Percentiles rank a stretch among this genome's conserved stretches.
These are phyloP conservation scores for Sphaerolaimus hirsutus DNA, from an alignment of 2,888 invertebrate genomes.

Conservation along the genomic window DNA sequence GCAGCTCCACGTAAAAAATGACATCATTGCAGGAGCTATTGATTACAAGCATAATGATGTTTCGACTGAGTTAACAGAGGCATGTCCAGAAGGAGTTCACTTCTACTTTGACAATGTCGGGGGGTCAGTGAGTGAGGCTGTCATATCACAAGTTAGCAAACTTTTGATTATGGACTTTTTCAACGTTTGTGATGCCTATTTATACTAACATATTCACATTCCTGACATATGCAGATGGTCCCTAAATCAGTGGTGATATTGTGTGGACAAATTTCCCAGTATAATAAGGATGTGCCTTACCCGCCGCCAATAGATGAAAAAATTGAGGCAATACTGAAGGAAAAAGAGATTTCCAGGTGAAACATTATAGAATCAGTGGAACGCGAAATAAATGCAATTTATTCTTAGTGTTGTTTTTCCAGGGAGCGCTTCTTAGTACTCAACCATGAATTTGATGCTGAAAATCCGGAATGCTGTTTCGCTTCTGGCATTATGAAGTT, in stretches of 20 bases:
- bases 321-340: constrained; percentile 10
- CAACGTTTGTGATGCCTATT: background rate
- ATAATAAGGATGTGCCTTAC: constrained; percentile 28
- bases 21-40: constrained; percentile 25
- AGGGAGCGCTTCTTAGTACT: constrained; percentile 27
- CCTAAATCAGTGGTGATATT: constrained; percentile 23
- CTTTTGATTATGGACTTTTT: background rate
- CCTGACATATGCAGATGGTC: constrained; percentile 20
- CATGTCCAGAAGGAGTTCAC: constrained; percentile 26
- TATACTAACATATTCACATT: background rate
- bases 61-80: constrained; percentile 12
- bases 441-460: constrained; percentile 12
- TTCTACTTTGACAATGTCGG: constrained; percentile 31
- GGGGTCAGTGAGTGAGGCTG: constrained; percentile 25
- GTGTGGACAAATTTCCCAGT: constrained; percentile 29
- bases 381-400: background rate
- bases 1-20: no score
- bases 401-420: constrained; percentile 1
- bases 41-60: constrained; percentile 26
- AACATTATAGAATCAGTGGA: background rate
- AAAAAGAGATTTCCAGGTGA: no score
- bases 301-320: constrained; percentile 24
- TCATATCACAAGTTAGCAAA: constrained; percentile 23
- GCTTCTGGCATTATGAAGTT: background rate
- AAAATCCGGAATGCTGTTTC: background rate